phyloP scores from a whole-genome alignment of 1,140 invertebrate species.

The Rhysida immarginata region DNA sequence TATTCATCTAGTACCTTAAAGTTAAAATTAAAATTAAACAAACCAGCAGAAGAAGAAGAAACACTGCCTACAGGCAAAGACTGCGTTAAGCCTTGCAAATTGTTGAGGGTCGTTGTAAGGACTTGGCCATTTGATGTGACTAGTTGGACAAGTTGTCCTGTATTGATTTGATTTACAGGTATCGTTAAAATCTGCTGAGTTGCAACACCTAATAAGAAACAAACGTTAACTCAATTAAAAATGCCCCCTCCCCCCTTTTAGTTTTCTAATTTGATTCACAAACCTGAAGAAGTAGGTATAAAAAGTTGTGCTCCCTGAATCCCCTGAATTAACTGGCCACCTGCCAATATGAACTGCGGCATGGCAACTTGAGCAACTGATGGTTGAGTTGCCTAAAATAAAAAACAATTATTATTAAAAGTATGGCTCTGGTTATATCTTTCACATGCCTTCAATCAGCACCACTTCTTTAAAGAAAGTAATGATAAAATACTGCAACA shows the following conservation, averaged over 20 bases:
- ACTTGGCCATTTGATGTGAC: conserved; percentile 48
- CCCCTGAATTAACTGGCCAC: conserved; percentile 74
- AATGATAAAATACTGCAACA: too few relatives aligned
- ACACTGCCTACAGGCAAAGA: conserved; percentile 15
- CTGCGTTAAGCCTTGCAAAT: conserved; percentile 54
- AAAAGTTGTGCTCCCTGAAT: conserved; percentile 83
- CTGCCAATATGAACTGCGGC: conserved; percentile 77
- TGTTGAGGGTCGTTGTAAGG: conserved; percentile 64
- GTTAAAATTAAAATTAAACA: background rate
- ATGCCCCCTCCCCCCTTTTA: too few relatives aligned
- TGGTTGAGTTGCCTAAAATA: background rate
- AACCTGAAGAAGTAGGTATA: conserved; percentile 86
- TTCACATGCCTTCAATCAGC: too few relatives aligned
- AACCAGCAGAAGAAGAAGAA: conserved; percentile 1
- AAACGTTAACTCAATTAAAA: background rate
- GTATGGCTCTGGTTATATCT: too few relatives aligned
- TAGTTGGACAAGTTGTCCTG: conserved; percentile 35
- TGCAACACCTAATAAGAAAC: conserved; percentile 51
- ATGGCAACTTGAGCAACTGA: conserved; percentile 40
- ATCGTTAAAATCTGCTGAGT: conserved; percentile 88
- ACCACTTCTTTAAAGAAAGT: too few relatives aligned
- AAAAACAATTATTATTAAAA: background rate
- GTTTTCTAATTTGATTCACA: too few relatives aligned
- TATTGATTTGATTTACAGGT: conserved; percentile 63
- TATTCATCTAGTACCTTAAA: background rate